Base-by-base conservation (phyloP, 2,113 vertebrate species). In the Spheniscus mendiculus region DNA sequence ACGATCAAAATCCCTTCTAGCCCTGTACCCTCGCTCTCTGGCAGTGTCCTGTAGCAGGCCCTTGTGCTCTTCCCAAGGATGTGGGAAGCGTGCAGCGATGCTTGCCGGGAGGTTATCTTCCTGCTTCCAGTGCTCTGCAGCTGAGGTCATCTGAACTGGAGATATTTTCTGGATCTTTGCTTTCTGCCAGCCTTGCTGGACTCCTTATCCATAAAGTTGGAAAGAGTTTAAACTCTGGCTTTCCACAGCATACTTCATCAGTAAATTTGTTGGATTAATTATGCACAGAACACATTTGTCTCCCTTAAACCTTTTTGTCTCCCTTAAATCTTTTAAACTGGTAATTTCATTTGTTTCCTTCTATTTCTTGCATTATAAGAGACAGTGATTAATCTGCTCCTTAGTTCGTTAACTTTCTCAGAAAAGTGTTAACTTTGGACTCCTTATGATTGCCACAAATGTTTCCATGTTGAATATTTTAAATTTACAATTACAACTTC, bases 61-160 rank as follows among this genome's bases (percentile, higher is more conserved):
- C 10, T 9, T 45, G 20, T 0, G 0, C 42, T 49, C 26, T 22
- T 89, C 69, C 30, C 1, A 3, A 80, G 58, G 65, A 17, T 21
- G 21, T 15, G 52, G 69, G 67, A 62, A 92, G 29, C 1, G 0
- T 0, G 1, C 19, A 38, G 55, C 0, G 2, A 11, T 74, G n/a
- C 14, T 45, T 47, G 23, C 38, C 0, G 7, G 3, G 3, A 66
- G 26, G 27, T 79, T 71, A 4, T 72, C 56, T 61, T 70, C 73
- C 56, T 58, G 23, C 32, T 49, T 50, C 65, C 30, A 59, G 44
- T 18, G 44, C 50, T 52, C 45, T 84, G 69, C 38, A 55, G 38
- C 53, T 61, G 44, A 85, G 22, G 6, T 29, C 56, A 59, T 83
- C 77, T 44, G 36, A 79, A 76, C 34, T 53, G 47, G 65, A 76